Percentiles rank a stretch among this genome's conserved stretches.
Conservation (phyloP, 2,797 vertebrate species). For the Helarctos malayanus region DNA sequence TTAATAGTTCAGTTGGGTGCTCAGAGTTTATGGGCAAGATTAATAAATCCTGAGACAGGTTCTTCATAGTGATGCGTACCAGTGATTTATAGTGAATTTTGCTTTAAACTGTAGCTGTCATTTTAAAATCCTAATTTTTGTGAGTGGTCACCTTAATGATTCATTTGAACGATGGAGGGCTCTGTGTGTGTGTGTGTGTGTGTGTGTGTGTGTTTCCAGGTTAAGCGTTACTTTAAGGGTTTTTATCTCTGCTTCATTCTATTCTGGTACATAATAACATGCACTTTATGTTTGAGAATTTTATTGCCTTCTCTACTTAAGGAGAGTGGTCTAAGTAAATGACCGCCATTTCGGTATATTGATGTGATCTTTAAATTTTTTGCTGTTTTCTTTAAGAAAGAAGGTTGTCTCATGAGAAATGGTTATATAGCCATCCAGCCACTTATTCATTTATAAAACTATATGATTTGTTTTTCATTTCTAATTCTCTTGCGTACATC, state of each 20-base stretch:
- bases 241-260: neutral
- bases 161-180: conserved; percentile 21
- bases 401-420: conserved; percentile 9
- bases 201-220: neutral
- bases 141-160: conserved; percentile 13
- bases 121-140: conserved; percentile 52
- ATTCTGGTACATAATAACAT: neutral
- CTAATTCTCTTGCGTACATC: neutral
- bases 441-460: conserved; percentile 55
- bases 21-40: conserved; percentile 51
- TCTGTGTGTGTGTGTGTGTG: neutral
- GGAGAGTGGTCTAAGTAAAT: conserved; percentile 27
- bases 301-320: conserved; percentile 43
- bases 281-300: conserved; percentile 44
- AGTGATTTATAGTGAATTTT: conserved; percentile 37
- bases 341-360: neutral
- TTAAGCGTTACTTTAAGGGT: conserved; percentile 55
- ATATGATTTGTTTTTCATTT: conserved; percentile 41
- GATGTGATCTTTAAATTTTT: conserved; percentile 14
- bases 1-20: conserved; percentile 23
- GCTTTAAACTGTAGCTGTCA: conserved; percentile 47
- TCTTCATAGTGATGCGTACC: neutral
- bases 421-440: neutral
- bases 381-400: conserved; percentile 20
- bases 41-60: neutral